Base-by-base conservation (phyloP, 2,888 invertebrate species). In the Volucella inflata region DNA sequence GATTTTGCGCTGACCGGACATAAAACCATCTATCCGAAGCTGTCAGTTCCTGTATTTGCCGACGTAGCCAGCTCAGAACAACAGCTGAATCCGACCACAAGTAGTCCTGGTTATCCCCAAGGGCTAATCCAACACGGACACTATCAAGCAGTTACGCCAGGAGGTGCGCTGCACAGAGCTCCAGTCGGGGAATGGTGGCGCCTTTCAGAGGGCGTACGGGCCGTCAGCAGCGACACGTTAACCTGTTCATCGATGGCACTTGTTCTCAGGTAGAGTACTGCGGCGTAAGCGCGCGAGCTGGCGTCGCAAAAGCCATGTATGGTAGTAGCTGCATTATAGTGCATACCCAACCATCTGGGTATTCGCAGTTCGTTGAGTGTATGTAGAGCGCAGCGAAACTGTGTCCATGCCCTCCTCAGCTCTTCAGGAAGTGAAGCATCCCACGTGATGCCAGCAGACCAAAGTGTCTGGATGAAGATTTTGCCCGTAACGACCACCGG, bases 11-110 rank as follows among this genome's bases (percentile, higher is more conserved):
- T 21, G 21, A 21, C 21, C 21, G 21, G 21, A 21, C 1, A 21
- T 21, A 21, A 21, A 3, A 21, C 21, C 21, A 21, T 21, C 21
- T 21, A 21, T 21, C 21, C 21, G 21, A 4, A 21, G 21, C 21
- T 2, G 21, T 2, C 21, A 21, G 21, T 21, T n/a, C 21, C 4
- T 21, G 21, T 21, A 21, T 21, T 21, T 21, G 21, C 2, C 21
- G 21, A 21, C 65, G 46, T 9, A 48, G 17, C 65, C 65, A 65
- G 30, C 46, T 38, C 38, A 62, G 62, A 9, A 50, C 72, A 42
- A 72, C 59, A 12, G n/a, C 36, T 8, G 72, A 72, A 17, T 60
- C 72, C 2, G 60, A 60, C 40, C 60, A 60, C 51, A 62, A 17
- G 11, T 36, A 50, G n/a, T 40, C 60, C 10, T 36, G 62, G 10